These are phyloP conservation scores for Eutrigla gurnardus DNA, from an alignment of 2,797 vertebrate species.

Conservation along the genomic window DNA sequence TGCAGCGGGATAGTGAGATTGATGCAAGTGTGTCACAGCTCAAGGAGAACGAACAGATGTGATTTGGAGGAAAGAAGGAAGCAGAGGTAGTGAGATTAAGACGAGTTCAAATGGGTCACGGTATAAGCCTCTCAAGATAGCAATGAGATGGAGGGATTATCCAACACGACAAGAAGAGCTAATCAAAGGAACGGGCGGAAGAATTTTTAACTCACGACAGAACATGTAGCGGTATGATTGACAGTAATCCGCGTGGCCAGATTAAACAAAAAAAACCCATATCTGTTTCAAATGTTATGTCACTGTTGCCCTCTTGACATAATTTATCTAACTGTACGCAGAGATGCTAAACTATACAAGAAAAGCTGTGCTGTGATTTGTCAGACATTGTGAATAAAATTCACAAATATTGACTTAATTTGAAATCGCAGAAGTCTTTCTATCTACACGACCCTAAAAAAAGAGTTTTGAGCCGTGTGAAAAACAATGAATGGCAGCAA, in stretches of 20 bases:
- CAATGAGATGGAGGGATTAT: conserved; percentile 67
- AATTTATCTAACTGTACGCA: background rate
- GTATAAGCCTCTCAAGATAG: conserved; percentile 71
- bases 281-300: conserved; percentile 12
- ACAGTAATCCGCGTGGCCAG: conserved; percentile 14
- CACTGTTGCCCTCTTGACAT: background rate
- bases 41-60: conserved; percentile 47
- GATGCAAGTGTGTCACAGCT: conserved; percentile 15
- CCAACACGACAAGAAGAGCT: conserved; percentile 62
- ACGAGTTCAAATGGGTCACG: conserved; percentile 71
- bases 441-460: background rate
- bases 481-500: background rate
- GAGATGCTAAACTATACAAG: background rate
- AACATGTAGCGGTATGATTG: conserved; percentile 19
- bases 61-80: conserved; percentile 42
- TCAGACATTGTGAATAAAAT: background rate
- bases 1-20: conserved; percentile 16
- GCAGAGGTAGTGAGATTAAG: conserved; percentile 64
- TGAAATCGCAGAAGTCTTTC: background rate
- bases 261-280: conserved; percentile 25
- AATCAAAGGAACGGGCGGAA: conserved; percentile 62
- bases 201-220: conserved; percentile 40
- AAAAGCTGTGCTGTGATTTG: background rate
- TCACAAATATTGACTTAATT: background rate
- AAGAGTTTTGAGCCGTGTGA: background rate